These are phyloP conservation scores for Galbula dea DNA, from an alignment of 2,113 vertebrate genomes.

Conservation along the genomic window DNA sequence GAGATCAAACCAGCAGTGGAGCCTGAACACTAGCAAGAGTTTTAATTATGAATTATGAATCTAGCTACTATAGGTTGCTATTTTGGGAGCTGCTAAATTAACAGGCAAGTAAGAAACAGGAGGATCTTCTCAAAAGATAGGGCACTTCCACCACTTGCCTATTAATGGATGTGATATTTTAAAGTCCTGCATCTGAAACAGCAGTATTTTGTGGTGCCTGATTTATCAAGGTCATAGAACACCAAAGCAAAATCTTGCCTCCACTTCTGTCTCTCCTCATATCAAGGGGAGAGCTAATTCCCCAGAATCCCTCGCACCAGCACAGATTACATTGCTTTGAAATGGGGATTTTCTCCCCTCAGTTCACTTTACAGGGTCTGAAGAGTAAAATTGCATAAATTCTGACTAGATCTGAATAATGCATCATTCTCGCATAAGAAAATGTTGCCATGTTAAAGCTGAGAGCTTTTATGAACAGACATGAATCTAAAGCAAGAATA, in stretches of 20 bases:
- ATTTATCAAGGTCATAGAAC: constrained; percentile 1
- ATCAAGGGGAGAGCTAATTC: not conserved
- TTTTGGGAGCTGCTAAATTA: constrained; percentile 18
- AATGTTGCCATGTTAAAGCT: not conserved
- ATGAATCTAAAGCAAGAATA: not conserved
- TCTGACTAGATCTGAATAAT: not conserved
- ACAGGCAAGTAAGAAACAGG: constrained; percentile 20
- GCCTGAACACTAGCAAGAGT: not conserved
- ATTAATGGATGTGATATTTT: not conserved
- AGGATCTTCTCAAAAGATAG: constrained; percentile 29
- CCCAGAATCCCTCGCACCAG: not conserved
- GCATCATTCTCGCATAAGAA: not conserved
- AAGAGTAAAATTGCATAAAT: not conserved
- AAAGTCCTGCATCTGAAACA: not conserved
- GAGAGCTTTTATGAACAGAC: not conserved
- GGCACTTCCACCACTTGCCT: not conserved
- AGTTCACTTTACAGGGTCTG: not conserved
- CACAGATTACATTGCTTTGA: not conserved
- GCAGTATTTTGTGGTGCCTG: not conserved
- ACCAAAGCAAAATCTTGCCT: not conserved
- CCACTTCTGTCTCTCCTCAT: not conserved
- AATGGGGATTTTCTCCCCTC: not conserved
- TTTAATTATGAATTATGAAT: constrained; percentile 43
- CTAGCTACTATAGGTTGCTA: not conserved
- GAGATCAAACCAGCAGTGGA: not conserved